These are phyloP conservation scores for Cheilosia vulpina DNA, from an alignment of 2,888 invertebrate genomes.

Conservation along the genomic window DNA sequence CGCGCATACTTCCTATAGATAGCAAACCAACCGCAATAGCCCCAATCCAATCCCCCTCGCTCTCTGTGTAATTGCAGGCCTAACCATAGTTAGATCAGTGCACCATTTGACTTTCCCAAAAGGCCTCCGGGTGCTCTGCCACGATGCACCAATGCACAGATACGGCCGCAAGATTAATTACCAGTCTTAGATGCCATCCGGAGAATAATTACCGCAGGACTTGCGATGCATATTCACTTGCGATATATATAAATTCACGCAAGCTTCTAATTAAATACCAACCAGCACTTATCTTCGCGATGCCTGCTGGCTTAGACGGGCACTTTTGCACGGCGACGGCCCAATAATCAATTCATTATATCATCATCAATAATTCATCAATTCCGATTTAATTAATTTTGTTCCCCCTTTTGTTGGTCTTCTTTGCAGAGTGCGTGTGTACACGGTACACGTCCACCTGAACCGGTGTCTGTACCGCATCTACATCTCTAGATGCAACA, in stretches of 20 bases:
- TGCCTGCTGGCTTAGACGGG: background rate
- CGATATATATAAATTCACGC: conserved; percentile 5
- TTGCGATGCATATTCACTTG: conserved; percentile 38
- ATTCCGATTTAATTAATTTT: conserved; percentile 70
- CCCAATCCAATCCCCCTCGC: too few relatives aligned
- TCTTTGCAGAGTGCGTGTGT: conserved; percentile 35
- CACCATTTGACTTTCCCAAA: conserved; percentile 48
- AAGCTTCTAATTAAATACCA: conserved; percentile 62
- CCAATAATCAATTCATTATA: conserved; percentile 73
- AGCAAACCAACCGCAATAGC: background rate
- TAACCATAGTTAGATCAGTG: conserved; percentile 7
- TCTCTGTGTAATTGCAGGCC: conserved; percentile 10
- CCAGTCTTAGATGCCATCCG: conserved; percentile 69
- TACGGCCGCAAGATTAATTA: conserved; percentile 65
- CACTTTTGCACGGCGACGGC: conserved; percentile 19
- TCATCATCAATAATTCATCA: conserved; percentile 74
- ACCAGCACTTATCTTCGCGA: conserved; percentile 32
- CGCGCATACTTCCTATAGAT: conserved; percentile 52
- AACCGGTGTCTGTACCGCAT: conserved; percentile 7
- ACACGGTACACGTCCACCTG: background rate
- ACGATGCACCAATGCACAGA: conserved; percentile 6
- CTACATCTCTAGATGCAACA: conserved; percentile 23
- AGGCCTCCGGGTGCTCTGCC: conserved; percentile 20
- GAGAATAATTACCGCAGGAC: conserved; percentile 64
- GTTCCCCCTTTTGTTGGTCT: conserved; percentile 20